Evolutionary conservation across 2,113 vertebrate species (phyloP).

Genomic region (Apeltes quadracus): DNA sequence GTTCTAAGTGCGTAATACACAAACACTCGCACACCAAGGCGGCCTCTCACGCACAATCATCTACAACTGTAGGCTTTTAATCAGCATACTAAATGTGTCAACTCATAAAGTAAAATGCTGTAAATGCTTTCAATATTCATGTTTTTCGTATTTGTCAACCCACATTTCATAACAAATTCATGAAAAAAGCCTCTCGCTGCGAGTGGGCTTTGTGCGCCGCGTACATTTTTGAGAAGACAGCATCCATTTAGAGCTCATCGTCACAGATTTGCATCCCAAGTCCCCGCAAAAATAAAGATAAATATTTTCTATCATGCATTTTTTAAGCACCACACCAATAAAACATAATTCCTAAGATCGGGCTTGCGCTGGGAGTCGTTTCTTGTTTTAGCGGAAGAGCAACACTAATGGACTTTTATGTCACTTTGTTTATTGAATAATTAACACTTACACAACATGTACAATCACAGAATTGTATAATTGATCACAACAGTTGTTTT

Average conservation of each 20-base stretch:
- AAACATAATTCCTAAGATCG: conserved; percentile 65
- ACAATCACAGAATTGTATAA: conserved; percentile 71
- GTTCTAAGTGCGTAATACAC: conserved; percentile 55
- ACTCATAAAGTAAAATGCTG: conserved; percentile 78
- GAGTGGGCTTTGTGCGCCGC: conserved; percentile 70
- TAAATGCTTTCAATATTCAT: conserved; percentile 83
- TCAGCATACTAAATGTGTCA: conserved; percentile 83
- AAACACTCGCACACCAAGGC: conserved; percentile 15
- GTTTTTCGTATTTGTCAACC: conserved; percentile 84
- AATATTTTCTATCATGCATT: conserved; percentile 83
- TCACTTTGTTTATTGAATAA: conserved; percentile 81
- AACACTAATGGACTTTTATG: conserved; percentile 76
- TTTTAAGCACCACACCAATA: conserved; percentile 71
- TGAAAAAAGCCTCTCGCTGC: conserved; percentile 80
- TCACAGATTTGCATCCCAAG: conserved; percentile 74
- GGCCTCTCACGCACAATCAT: conserved; percentile 42
- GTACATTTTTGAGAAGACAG: conserved; percentile 81
- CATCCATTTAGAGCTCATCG: conserved; percentile 79
- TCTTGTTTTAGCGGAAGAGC: conserved; percentile 58
- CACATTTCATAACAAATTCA: conserved; percentile 83
- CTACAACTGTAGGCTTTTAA: conserved; percentile 79
- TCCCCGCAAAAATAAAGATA: conserved; percentile 74
- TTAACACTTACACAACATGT: conserved; percentile 76
- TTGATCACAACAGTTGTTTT: conserved; percentile 75
- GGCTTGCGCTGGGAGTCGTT: conserved; percentile 55